Evolutionary conservation across 2,797 vertebrate species (phyloP), one percentile per base, ranked within the genome.

Genomic region (Rallus crepitans): DNA sequence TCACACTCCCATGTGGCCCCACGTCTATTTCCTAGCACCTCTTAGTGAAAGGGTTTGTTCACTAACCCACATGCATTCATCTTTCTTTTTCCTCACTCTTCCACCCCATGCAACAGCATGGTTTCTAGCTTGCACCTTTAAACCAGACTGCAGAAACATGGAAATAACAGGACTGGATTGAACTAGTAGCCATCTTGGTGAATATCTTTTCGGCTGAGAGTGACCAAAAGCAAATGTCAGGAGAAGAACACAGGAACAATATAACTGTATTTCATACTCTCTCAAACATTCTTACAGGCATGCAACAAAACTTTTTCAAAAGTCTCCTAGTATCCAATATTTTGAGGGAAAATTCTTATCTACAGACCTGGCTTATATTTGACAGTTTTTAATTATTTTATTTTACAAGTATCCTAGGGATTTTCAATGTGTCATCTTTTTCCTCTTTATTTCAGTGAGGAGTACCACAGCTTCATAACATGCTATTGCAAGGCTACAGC

Each of bases 61-160:
- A 27, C 3, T 7, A 23, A 1, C 1, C 3, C 8, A 3, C 4
- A 3, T 3, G 2, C 15, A 71, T 37, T 45, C 40, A 50, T 3
- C 7, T 53, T 71, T 50, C 19, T 68, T 56, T 23, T 69, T 10
- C 27, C 59, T 17, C 7, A 12, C 3, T 55, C 11, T 12, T 64
- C 40, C 9, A 37, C 3, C 14, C 19, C 7, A 10, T 4, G 1
- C 3, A 80, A 6, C 2, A 4, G 25, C 24, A 25, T 14, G 11
- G 57, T 64, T 9, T 70, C 42, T 20, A n/a, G 7, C 64, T 7
- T 30, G 15, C 27, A 42, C 15, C 15, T 64, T n/a, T 70, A 71
- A 28, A 52, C 19, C 8, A 56, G 13, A 33, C 7, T 23, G 53
- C 33, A 57, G 31, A 87, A 90, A 50, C 2, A 30, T 0, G 4